A percentile compares a stretch with the other conserved stretches of the same genome.
Evolutionary conservation across 2,888 invertebrate genomes (phyloP).

Genomic region (Argyresthia albistria): DNA sequence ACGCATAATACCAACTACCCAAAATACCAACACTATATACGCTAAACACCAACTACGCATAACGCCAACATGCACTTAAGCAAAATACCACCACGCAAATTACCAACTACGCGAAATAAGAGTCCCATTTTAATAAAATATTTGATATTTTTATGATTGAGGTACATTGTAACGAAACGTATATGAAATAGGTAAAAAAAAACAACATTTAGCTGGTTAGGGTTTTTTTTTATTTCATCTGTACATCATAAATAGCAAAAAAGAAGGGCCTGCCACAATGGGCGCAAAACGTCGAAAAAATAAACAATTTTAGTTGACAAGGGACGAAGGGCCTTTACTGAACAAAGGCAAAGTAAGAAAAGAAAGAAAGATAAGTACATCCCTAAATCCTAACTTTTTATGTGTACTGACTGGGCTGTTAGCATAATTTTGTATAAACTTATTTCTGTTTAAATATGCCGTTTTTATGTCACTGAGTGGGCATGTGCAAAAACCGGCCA

Average conservation of each 20-base stretch:
- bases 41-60: no score
- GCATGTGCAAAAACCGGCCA: not conserved
- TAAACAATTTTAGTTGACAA: conserved; percentile 27
- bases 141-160: no score
- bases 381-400: conserved; percentile 4
- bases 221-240: not conserved
- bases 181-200: no score
- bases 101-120: no score
- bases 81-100: no score
- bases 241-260: conserved; percentile 3
- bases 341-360: conserved; percentile 17
- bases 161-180: no score
- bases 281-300: conserved; percentile 19
- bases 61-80: no score
- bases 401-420: not conserved
- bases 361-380: conserved; percentile 5
- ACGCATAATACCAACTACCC: no score
- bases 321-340: conserved; percentile 18
- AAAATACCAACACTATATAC: no score
- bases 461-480: not conserved
- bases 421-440: conserved; percentile 1
- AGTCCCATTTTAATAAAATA: no score
- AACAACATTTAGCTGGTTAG: no score
- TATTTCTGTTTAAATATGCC: not conserved
- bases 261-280: conserved; percentile 21